Base-by-base conservation (phyloP, 2,888 invertebrate genomes). In the Tolmerus cingulatus region DNA sequence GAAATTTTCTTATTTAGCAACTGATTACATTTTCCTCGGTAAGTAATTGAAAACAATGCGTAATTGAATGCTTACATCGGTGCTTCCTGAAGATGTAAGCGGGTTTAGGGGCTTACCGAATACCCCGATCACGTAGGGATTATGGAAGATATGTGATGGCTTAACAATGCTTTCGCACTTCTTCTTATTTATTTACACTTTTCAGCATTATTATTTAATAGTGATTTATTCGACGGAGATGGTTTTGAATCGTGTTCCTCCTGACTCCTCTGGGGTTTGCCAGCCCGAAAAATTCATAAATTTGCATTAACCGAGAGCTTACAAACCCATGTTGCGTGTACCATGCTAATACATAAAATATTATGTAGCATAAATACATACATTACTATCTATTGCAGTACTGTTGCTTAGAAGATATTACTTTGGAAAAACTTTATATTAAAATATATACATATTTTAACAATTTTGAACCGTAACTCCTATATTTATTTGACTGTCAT, bases 31-130 rank as follows among this genome's bases (percentile, higher is more conserved):
- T 84, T 84, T 86, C 66, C 86, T 84, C 74, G 55, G 77, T 77
- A 82, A 84, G 81, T 88, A 88, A 88, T 88, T 88, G 88, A 88
- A 88, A 88, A 88, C 88, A 88, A 88, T 88, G 88, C 86, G 86
- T 88, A 88, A 88, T 88, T 88, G 88, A 88, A 88, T 88, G 88
- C 86, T 81, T 88, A 87, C 57, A 74, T 84, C 82, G 84, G 82
- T 86, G 86, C 55, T 86, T 74, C 46, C 46, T 43, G 27, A 27
- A 85, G 85, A 85, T 85, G 46, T 85, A 74, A 57, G 82, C 82
- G 37, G 57, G 82, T 37, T 84, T 84, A 12, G 82, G 82, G 19
- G 66, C 8, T 34, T n/a, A 16, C 74, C 30, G n/a, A 85, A 55
- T 85, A 85, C 46, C 40, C 85, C 27, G 85, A 74, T 74, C 85